phyloP scores from a whole-genome alignment of 1,140 invertebrate species.

The Drosophila persimilis region DNA sequence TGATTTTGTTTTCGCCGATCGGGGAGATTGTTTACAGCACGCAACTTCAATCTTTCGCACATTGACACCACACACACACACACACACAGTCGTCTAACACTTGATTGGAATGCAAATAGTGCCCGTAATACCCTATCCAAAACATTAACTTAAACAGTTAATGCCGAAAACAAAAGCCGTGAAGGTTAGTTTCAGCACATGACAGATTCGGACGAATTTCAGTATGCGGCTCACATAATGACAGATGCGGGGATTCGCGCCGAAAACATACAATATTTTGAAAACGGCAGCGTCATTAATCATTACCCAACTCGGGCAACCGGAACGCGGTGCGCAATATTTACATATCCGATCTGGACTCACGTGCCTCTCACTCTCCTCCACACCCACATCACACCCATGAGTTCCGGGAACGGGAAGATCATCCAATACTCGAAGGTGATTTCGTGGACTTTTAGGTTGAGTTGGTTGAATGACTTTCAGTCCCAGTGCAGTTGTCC shows the following conservation, averaged over 20 bases:
- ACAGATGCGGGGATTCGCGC: slow-evolving; percentile 28
- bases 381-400: slow-evolving; percentile 10
- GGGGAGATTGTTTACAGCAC: slow-evolving; percentile 59
- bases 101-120: slow-evolving; percentile 33
- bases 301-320: slow-evolving; percentile 69
- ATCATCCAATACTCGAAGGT: slow-evolving; percentile 23
- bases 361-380: slow-evolving; percentile 17
- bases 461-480: slow-evolving; percentile 35
- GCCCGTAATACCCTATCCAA: slow-evolving; percentile 24
- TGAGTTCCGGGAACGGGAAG: slow-evolving; percentile 44
- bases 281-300: slow-evolving; percentile 45
- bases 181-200: slow-evolving; percentile 50
- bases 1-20: slow-evolving; percentile 46
- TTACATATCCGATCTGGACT: slow-evolving; percentile 62
- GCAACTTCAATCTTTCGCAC: slow-evolving; percentile 63
- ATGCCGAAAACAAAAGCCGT: slow-evolving; percentile 56
- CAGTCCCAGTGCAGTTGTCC: slow-evolving; percentile 23
- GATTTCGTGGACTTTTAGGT: not conserved
- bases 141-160: slow-evolving; percentile 41
- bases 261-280: slow-evolving; percentile 32
- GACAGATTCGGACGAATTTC: slow-evolving; percentile 28
- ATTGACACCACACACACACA: slow-evolving; percentile 39
- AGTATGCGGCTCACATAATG: slow-evolving; percentile 44
- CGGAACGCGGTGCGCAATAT: slow-evolving; percentile 69
- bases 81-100: slow-evolving; percentile 21